Evolutionary conservation across 2,113 vertebrate species (phyloP), one percentile per base, ranked within the genome.

Genomic region (Zosterops lateralis): DNA sequence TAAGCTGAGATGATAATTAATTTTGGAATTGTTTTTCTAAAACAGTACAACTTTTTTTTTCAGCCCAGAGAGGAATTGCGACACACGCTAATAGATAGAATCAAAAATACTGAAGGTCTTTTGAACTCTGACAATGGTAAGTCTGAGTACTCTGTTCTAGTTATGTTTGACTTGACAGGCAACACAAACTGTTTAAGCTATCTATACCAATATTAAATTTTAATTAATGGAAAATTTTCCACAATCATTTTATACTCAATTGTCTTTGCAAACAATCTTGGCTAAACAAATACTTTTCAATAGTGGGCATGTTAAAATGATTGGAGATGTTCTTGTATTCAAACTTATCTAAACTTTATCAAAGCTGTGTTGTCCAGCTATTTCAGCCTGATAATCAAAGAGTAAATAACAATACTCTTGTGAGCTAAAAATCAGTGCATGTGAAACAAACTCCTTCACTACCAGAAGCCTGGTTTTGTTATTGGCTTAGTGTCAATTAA

Each of bases 41-140:
- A 74, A 48, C 25, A 36, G 45, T 75, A 21, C 44, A 73, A n/a
- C 9, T 58, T 62, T 70, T 58, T 88, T 88, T 94, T 96, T 53
- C 95, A 98, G 98, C 98, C 98, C 88, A 98, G 93, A 77, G 97
- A 98, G 78, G 98, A 99, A 70, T 90, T 99, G 66, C 98, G 98
- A 83, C 92, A 93, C 5, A 80, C 75, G 8, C 75, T 99, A 94
- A 98, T 98, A 53, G 97, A 98, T 34, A 96, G 96, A 95, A 74
- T 87, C 60, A 98, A 92, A 84, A 97, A 78, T 29, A 81, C 21
- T 32, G 82, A 62, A 79, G 87, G 32, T 7, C 95, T 97, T 64
- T 97, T 96, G 2, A 95, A 84, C 51, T 90, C 93, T 84, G 86
- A 93, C 16, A 79, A 88, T 68, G 97, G 99, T 99, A 96, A 98